Evolutionary conservation across 1,140 invertebrate genomes (phyloP).

Genomic region (Amyelois transitella): DNA sequence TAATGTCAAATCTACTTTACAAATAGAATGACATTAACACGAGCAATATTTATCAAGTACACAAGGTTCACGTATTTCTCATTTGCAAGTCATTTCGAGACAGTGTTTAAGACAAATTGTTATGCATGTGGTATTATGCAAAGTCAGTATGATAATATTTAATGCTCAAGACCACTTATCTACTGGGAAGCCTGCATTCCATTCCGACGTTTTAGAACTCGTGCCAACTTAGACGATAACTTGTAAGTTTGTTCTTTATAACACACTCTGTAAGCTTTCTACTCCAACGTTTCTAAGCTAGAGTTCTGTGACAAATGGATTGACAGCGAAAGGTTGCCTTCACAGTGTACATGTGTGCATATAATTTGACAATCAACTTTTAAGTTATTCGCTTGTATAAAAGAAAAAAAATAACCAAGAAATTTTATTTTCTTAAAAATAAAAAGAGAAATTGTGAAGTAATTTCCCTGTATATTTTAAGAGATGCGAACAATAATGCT

Average conservation of each 20-base stretch:
- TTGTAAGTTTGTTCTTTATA: background rate
- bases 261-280: background rate
- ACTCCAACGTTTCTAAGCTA: too few relatives aligned
- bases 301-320: too few relatives aligned
- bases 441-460: too few relatives aligned
- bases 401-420: too few relatives aligned
- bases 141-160: background rate
- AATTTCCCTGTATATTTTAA: too few relatives aligned
- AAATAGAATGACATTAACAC: too few relatives aligned
- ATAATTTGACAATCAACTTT: too few relatives aligned
- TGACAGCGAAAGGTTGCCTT: too few relatives aligned
- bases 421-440: too few relatives aligned
- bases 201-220: background rate
- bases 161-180: background rate
- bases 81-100: background rate
- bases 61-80: background rate
- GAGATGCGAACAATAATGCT: too few relatives aligned
- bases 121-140: background rate
- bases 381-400: too few relatives aligned
- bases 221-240: background rate
- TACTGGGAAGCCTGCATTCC: background rate
- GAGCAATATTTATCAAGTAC: conserved; percentile 11
- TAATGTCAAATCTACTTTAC: too few relatives aligned
- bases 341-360: background rate
- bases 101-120: background rate